Conservation (phyloP, 2,113 vertebrate genomes). For the Pipra filicauda region DNA sequence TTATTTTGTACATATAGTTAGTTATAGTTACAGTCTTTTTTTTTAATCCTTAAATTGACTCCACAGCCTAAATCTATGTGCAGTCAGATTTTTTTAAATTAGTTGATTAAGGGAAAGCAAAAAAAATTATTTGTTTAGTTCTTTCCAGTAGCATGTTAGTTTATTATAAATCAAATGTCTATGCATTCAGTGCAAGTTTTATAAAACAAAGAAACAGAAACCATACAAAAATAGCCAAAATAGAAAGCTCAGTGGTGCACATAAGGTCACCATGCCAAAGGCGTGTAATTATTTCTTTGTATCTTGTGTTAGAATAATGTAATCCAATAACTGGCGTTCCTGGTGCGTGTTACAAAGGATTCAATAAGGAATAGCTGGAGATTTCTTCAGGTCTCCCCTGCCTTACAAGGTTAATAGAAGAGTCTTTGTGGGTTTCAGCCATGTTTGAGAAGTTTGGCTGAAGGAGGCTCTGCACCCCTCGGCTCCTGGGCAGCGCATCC, state of each 20-base stretch:
- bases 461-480: accelerated
- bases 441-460: accelerated
- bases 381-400: neutral
- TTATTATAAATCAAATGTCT: neutral
- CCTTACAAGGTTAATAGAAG: neutral
- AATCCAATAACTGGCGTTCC: neutral
- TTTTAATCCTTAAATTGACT: neutral
- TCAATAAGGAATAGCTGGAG: neutral
- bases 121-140: neutral
- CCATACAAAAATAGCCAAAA: neutral
- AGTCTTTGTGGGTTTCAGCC: neutral
- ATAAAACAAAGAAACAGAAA: neutral
- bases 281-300: neutral
- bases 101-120: neutral
- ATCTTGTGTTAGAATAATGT: neutral
- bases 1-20: neutral
- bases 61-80: neutral
- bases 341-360: neutral
- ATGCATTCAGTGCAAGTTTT: neutral
- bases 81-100: neutral
- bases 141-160: neutral
- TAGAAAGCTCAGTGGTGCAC: neutral
- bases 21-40: neutral
- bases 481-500: neutral
- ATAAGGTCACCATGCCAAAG: neutral